These are phyloP conservation scores for Agriopis leucophaearia DNA, from an alignment of 2,888 invertebrate genomes.

Conservation along the genomic window DNA sequence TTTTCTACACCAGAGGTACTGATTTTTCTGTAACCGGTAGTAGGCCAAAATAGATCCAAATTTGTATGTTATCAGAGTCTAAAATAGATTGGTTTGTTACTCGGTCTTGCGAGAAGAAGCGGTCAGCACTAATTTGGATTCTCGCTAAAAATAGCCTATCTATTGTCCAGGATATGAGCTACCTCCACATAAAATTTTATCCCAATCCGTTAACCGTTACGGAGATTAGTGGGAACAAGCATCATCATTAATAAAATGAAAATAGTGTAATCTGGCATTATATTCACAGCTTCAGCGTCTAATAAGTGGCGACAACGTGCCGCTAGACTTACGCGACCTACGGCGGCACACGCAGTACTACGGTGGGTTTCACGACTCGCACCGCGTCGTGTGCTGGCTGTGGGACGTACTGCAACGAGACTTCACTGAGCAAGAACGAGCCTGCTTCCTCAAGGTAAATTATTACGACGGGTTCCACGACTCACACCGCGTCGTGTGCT, in stretches of 20 bases:
- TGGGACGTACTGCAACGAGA: slow-evolving; percentile 99
- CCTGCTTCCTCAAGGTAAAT: slow-evolving; percentile 95
- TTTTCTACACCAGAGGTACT: slow-evolving; percentile 97
- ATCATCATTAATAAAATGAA: too few relatives aligned
- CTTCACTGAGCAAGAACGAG: slow-evolving; percentile 96
- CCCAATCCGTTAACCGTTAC: too few relatives aligned
- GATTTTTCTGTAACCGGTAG: background rate
- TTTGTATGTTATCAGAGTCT: too few relatives aligned
- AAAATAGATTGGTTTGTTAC: too few relatives aligned
- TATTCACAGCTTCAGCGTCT: slow-evolving; percentile 92
- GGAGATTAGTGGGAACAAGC: too few relatives aligned
- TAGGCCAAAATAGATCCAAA: background rate
- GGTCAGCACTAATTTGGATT: too few relatives aligned
- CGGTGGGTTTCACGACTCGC: slow-evolving; percentile 99
- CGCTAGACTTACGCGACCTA: slow-evolving; percentile 95
- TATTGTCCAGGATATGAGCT: too few relatives aligned
- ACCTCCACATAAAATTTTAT: too few relatives aligned
- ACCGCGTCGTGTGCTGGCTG: slow-evolving; percentile 98
- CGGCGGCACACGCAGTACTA: slow-evolving; percentile 98
- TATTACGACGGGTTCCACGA: slow-evolving; percentile 93
- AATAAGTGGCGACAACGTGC: slow-evolving; percentile 98
- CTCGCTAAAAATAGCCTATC: too few relatives aligned
- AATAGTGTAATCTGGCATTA: too few relatives aligned
- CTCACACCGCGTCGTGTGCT: slow-evolving; percentile 98
- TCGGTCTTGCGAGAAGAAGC: too few relatives aligned